Percentiles rank a stretch among this genome's conserved stretches.
These are phyloP conservation scores for Malthinus flaveolus DNA, from an alignment of 2,888 invertebrate species.

Conservation along the genomic window DNA sequence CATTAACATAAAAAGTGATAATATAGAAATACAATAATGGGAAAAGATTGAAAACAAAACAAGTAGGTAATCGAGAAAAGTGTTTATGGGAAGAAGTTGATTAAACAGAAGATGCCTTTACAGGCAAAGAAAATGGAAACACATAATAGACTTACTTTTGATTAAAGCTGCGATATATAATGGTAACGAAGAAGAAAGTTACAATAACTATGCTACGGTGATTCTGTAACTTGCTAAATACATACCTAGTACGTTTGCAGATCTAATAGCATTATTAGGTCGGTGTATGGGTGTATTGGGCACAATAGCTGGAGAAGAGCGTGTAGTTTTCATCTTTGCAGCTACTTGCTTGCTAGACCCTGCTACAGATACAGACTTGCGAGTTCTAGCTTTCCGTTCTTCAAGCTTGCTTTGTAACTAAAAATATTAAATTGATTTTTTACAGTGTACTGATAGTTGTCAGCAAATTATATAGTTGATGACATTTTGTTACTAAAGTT, in stretches of 20 bases:
- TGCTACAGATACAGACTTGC: constrained; percentile 50
- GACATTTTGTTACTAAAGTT: constrained; percentile 4
- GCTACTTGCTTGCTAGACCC: constrained; percentile 49
- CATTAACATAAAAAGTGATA: too few species aligned
- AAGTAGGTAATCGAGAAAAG: too few species aligned
- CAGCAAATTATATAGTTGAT: too few species aligned
- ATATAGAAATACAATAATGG: too few species aligned
- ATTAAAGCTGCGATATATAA: neutral
- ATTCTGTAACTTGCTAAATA: neutral
- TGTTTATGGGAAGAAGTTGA: too few species aligned
- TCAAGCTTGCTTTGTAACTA: constrained; percentile 57
- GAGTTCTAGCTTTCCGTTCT: constrained; percentile 58
- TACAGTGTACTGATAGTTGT: too few species aligned
- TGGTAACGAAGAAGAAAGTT: neutral
- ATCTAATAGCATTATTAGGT: constrained; percentile 43
- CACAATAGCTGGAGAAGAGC: constrained; percentile 36
- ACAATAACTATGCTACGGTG: too few species aligned
- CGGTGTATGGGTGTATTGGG: constrained; percentile 43
- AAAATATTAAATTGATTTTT: too few species aligned
- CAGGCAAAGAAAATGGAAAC: too few species aligned
- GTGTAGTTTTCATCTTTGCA: constrained; percentile 42
- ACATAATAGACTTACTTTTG: too few species aligned
- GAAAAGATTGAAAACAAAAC: too few species aligned
- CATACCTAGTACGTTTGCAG: constrained; percentile 43
- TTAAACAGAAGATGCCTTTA: too few species aligned